These are phyloP conservation scores for Axis porcinus DNA, from an alignment of 2,113 vertebrate species.

Conservation along the genomic window DNA sequence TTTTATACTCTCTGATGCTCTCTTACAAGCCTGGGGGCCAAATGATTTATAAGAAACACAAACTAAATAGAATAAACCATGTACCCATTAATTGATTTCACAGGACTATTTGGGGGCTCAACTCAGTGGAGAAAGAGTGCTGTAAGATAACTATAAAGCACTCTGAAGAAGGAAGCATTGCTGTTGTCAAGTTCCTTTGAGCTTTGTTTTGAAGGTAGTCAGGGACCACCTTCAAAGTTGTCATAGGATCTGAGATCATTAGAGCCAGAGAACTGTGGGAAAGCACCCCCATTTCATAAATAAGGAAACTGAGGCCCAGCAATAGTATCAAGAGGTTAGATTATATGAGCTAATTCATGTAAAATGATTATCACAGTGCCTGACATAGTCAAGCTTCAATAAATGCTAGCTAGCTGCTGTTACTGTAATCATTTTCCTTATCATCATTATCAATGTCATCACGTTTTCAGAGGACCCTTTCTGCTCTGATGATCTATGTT, in stretches of 20 bases:
- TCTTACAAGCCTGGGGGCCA: conserved; percentile 36
- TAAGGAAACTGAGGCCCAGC: not conserved
- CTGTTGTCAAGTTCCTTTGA: not conserved
- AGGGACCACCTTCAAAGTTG: not conserved
- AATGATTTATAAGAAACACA: conserved; percentile 40
- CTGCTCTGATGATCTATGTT: not conserved
- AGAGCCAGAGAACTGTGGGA: not conserved
- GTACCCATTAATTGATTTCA: not conserved
- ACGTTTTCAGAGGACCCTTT: not conserved
- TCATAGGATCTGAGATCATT: not conserved
- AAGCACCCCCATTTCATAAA: not conserved
- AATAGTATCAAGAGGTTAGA: not conserved
- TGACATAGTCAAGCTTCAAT: not conserved
- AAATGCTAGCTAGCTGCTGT: not conserved
- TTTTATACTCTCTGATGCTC: conserved; percentile 21
- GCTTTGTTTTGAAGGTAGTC: not conserved
- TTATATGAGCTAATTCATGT: not conserved
- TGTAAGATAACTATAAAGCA: not conserved
- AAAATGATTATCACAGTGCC: not conserved
- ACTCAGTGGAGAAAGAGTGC: not conserved
- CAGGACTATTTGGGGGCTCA: not conserved
- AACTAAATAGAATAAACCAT: not conserved
- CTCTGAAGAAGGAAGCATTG: no score
- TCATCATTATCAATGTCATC: not conserved
- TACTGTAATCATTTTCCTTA: not conserved